Base-by-base conservation (phyloP, 2,797 vertebrate species). In the Otolemur crassicaudatus region DNA sequence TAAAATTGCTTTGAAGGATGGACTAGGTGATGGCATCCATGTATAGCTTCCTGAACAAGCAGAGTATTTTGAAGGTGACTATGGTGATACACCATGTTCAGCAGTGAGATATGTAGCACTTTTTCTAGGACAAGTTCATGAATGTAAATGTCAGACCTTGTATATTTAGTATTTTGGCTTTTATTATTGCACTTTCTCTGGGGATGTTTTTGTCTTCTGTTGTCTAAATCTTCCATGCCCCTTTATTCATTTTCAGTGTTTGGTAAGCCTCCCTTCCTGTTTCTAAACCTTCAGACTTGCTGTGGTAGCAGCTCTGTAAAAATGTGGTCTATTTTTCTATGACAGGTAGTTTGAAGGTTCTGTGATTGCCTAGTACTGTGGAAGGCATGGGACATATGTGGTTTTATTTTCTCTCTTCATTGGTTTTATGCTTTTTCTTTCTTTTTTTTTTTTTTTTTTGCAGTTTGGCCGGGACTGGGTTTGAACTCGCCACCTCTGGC, bases 291-390 rank as follows among this genome's bases (percentile, higher is more conserved):
- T 58, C 63, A 69, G 40, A 49, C 73, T 69, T 86, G 40, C 53
- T 73, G 12, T 22, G 5, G 86, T 49, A 34, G 40, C 27, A 77
- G 20, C 60, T 72, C 23, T 43, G 20, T 58, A 73, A n/a, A 53
- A 69, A 79, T 92, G 82, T 77, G 65, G n/a, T 75, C 22, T 58
- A 5, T 63, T 94, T 95, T 90, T 86, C 61, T 70, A 13, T 69
- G 46, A 31, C 61, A 94, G 16, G 40, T 60, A 83, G 14, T 90
- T 76, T 58, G 53, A 87, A 87, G 63, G 46, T 37, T 34, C 34
- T 87, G 31, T 87, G 31, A 46, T 37, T 56, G 49, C 16, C 40
- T 69, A 11, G 27, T 56, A 16, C 53, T 77, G 40, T 79, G 23
- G 23, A 83, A 73, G 69, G 70, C 23, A 60, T 86, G 77, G 84